Conservation (phyloP, 2,797 vertebrate species). For the Sebastes oblongus region DNA sequence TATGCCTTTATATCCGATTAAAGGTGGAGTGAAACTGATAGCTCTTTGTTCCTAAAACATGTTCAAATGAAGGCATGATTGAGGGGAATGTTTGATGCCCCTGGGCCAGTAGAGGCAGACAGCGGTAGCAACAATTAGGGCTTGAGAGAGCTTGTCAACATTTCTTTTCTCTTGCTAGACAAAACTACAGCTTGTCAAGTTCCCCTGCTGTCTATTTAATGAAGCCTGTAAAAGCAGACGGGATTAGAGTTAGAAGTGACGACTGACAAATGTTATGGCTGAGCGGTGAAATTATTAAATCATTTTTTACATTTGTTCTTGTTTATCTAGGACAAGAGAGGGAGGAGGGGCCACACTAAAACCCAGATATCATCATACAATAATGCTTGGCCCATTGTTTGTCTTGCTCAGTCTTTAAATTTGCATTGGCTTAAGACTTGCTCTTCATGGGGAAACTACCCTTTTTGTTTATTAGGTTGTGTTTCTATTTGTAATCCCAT, state of each 20-base stretch:
- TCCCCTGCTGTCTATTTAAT: constrained; percentile 34
- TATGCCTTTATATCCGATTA: constrained; percentile 12
- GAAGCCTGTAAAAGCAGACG: constrained; percentile 16
- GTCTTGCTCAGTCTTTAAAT: not conserved
- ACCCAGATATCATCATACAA: not conserved
- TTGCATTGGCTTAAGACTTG: constrained; percentile 28
- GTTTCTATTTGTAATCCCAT: not conserved
- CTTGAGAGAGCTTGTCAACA: constrained; percentile 55
- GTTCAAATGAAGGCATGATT: constrained; percentile 34
- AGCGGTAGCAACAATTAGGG: constrained; percentile 19
- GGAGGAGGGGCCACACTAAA: constrained; percentile 8
- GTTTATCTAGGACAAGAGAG: constrained; percentile 44
- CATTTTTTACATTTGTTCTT: constrained; percentile 25
- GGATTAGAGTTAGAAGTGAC: constrained; percentile 22
- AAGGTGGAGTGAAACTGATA: constrained; percentile 38
- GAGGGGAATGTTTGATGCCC: constrained; percentile 28
- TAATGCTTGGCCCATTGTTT: constrained; percentile 16
- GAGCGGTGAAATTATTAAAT: constrained; percentile 28
- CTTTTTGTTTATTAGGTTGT: not conserved
- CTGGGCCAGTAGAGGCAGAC: constrained; percentile 43
- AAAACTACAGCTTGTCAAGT: constrained; percentile 36
- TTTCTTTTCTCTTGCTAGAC: constrained; percentile 26
- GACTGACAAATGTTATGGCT: constrained; percentile 30
- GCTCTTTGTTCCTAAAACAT: constrained; percentile 11
- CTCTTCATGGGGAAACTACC: not conserved